phyloP scores from a whole-genome alignment of 2,888 invertebrate species.

The Dyspetes luteomarginatus region DNA sequence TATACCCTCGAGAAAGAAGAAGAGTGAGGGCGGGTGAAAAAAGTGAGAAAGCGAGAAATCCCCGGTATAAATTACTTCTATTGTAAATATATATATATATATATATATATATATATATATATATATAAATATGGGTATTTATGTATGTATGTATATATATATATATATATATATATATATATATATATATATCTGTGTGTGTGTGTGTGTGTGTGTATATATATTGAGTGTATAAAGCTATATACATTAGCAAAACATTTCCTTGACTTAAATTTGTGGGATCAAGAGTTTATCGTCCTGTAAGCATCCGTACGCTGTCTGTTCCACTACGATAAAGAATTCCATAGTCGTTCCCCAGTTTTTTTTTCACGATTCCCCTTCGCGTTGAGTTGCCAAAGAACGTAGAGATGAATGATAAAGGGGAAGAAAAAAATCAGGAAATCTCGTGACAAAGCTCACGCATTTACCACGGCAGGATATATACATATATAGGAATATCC shows the following conservation, averaged over 20 bases:
- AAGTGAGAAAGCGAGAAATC: too few species aligned
- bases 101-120: background rate
- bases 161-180: background rate
- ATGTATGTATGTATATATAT: background rate
- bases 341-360: background rate
- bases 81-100: background rate
- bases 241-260: conserved; percentile 1
- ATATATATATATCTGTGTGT: too few species aligned
- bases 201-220: background rate
- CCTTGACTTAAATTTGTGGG: conserved; percentile 22
- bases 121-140: background rate
- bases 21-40: background rate
- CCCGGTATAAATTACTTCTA: background rate
- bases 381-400: too few species aligned
- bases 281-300: conserved; percentile 23
- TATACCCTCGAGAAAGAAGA: too few species aligned
- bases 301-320: background rate
- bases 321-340: conserved; percentile 32
- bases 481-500: background rate
- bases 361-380: background rate
- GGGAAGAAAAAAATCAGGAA: background rate
- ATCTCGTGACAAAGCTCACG: background rate
- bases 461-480: background rate
- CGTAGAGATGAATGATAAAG: background rate
- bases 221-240: background rate